These are phyloP conservation scores for Mastacembelus armatus DNA, from an alignment of 2,797 vertebrate genomes.

Conservation along the genomic window DNA sequence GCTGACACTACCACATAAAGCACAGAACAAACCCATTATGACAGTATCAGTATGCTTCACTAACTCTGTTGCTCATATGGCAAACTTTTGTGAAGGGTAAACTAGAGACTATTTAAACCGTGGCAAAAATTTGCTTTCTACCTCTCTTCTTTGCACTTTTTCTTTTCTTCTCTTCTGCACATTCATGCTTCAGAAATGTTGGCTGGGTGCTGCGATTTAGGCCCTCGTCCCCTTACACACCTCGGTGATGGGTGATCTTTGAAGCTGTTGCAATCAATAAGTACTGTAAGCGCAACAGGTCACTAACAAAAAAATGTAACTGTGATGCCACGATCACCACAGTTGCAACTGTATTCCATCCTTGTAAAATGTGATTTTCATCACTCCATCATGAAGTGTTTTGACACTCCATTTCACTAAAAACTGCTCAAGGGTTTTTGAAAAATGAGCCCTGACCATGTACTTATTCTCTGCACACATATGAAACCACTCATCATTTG, in stretches of 20 bases:
- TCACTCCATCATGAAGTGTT: background rate
- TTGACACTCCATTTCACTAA: background rate
- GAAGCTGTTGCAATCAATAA: constrained; percentile 12
- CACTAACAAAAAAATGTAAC: constrained; percentile 1
- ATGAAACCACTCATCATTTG: background rate
- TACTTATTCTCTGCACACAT: constrained; percentile 9
- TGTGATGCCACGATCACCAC: background rate
- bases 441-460: background rate
- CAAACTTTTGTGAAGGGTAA: constrained; percentile 18
- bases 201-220: background rate
- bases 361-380: background rate
- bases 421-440: background rate
- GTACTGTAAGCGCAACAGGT: constrained; percentile 14
- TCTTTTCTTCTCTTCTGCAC: constrained; percentile 6
- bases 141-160: constrained; percentile 66
- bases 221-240: background rate
- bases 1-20: constrained; percentile 23
- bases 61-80: constrained; percentile 1
- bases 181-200: background rate
- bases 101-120: constrained; percentile 23
- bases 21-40: constrained; percentile 46
- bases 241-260: background rate
- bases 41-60: constrained; percentile 4
- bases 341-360: background rate
- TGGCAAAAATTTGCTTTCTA: constrained; percentile 58